Base-by-base conservation (phyloP, 2,888 invertebrate species). In the Napeogenes inachia region DNA sequence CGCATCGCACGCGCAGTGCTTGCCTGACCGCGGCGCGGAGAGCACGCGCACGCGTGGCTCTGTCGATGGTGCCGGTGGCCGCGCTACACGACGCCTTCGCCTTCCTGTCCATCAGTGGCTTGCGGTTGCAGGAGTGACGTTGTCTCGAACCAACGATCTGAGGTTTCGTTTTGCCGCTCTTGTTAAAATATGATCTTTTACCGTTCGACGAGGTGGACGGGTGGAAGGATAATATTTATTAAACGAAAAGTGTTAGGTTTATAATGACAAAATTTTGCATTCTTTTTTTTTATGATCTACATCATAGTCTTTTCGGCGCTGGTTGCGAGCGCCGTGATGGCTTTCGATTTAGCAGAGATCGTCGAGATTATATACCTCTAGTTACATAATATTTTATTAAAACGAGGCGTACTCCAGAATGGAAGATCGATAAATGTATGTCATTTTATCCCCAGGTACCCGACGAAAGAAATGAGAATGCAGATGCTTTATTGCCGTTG, bases 101-200 rank as follows among this genome's bases (percentile, higher is more conserved):
- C 75, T 95, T 95, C 89, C 92, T 97, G 72, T 96, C 96, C 68
- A 93, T 97, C 81, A 95, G 94, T 85, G 96, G 96, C 30, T 92
- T 96, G 70, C 91, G 96, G 73, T 94, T 95, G 81, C 94, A 87
- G 79, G 89, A 89, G 80, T 89, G 82, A 88, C 21, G 5, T 42
- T 3, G 10, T 6, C 42, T 10, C 42, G 2, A 45, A 45, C 53
- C 53, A 57, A 56, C 62, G 61, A 61, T 33, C 4, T 12, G 21
- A 13, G 5, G 2, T 38, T 33, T 6, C n/a, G 32, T 35, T 42
- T 10, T 42, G 3, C 10, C 10, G 8, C 12, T 10, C 12, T 10
- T 42, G 46, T 45, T 10, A 21, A 21, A 21, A 21, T 21, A 21
- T 35, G 1, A 35, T 6, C 6, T 35, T 35, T 35, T 35, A 3